phyloP scores from a whole-genome alignment of 1,140 invertebrate genomes.

The Cydia strobilella region DNA sequence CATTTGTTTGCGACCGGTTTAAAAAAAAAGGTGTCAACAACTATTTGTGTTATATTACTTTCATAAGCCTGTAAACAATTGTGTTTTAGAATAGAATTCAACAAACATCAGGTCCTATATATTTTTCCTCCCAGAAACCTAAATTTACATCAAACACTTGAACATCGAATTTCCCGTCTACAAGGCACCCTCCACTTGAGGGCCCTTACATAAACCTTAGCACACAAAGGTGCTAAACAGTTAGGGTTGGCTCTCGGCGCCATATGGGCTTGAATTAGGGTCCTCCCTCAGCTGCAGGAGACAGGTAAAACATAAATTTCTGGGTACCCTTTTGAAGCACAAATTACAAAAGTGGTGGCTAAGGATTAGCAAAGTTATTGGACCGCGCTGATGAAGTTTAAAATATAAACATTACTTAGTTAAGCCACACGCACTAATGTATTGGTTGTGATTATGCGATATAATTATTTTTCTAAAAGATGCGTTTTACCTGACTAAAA shows the following conservation, averaged over 20 bases:
- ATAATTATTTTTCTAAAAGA: too few relatives aligned
- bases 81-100: neutral
- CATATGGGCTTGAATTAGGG: constrained; percentile 56
- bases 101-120: neutral
- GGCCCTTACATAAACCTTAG: constrained; percentile 53
- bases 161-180: constrained; percentile 32
- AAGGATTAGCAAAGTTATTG: constrained; percentile 47
- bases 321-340: constrained; percentile 59
- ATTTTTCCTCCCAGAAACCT: neutral
- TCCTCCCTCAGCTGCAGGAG: constrained; percentile 52
- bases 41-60: too few relatives aligned
- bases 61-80: too few relatives aligned
- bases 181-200: constrained; percentile 37
- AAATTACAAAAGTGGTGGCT: constrained; percentile 57
- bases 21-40: too few relatives aligned
- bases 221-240: constrained; percentile 62
- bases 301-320: constrained; percentile 71
- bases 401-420: neutral
- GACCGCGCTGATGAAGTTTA: constrained; percentile 41
- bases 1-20: too few relatives aligned
- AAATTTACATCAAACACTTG: constrained; percentile 29
- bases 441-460: too few relatives aligned
- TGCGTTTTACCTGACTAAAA: too few relatives aligned
- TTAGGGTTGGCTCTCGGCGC: constrained; percentile 46
- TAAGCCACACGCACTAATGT: too few relatives aligned